phyloP scores from a whole-genome alignment of 2,113 vertebrate species.

The Scatophagus argus region DNA sequence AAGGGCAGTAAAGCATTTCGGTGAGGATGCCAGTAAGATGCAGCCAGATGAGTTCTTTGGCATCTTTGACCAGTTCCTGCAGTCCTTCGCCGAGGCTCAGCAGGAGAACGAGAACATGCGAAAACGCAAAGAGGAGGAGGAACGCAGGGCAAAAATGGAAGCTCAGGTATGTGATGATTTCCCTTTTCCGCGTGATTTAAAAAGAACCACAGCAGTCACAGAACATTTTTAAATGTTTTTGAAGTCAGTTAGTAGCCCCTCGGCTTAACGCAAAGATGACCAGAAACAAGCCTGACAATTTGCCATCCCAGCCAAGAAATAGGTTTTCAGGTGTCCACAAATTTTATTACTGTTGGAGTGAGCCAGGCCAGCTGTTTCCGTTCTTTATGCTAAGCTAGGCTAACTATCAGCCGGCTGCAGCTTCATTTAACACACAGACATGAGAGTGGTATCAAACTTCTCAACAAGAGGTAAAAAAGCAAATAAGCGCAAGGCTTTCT shows the following conservation, averaged over 20 bases:
- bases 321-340: neutral
- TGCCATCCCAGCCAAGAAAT: neutral
- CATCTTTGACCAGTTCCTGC: slow-evolving; percentile 98
- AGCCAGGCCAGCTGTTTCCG: no score
- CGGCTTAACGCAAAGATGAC: neutral
- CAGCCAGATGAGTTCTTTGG: slow-evolving; percentile 99
- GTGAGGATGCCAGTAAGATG: slow-evolving; percentile 93
- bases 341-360: neutral
- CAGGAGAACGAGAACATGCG: slow-evolving; percentile 98
- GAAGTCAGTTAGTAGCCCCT: neutral
- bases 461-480: no score
- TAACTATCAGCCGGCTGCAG: no score
- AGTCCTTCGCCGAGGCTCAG: slow-evolving; percentile 93
- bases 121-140: slow-evolving; percentile 96
- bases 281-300: no score
- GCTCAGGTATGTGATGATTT: slow-evolving; percentile 86
- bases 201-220: neutral
- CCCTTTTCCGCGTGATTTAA: neutral
- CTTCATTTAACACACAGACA: no score
- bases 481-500: no score
- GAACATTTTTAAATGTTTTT: no score
- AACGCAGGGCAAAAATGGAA: slow-evolving; percentile 95
- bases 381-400: no score
- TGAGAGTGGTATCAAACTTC: no score
- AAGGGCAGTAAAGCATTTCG: slow-evolving; percentile 94